Evolutionary conservation across 2,888 invertebrate genomes (phyloP).

Genomic region (Ypsolopha sequella): DNA sequence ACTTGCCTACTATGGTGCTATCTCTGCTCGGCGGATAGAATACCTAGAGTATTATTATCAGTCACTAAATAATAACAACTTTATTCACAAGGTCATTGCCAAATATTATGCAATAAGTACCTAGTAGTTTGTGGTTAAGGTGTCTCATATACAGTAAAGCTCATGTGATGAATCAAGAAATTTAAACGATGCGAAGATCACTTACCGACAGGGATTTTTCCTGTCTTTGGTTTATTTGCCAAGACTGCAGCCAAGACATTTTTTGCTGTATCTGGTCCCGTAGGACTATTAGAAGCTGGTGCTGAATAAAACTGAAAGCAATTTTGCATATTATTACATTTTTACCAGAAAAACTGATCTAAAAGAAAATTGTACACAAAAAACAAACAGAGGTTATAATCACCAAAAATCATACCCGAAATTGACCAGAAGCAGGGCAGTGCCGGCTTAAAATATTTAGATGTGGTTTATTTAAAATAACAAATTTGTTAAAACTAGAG

Average conservation of each 20-base stretch:
- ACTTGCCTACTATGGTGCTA: too few relatives aligned
- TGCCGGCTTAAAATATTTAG: conserved; percentile 37
- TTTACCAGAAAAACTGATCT: neutral
- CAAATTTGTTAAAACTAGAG: conserved; percentile 23
- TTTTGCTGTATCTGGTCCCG: conserved; percentile 47
- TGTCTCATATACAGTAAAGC: neutral
- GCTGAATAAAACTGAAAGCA: conserved; percentile 45
- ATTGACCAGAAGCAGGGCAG: conserved; percentile 42
- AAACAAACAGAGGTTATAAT: conserved; percentile 3
- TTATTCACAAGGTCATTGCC: conserved; percentile 7
- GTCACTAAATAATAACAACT: conserved; percentile 11
- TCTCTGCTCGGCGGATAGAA: neutral
- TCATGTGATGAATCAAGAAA: neutral
- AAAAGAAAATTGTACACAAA: conserved; percentile 6
- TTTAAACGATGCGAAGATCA: conserved; percentile 5
- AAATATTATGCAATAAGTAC: neutral
- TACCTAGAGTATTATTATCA: too few relatives aligned
- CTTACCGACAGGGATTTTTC: conserved; percentile 66
- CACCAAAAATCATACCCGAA: conserved; percentile 33
- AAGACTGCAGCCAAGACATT: conserved; percentile 63
- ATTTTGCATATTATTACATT: neutral
- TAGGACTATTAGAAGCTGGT: conserved; percentile 25
- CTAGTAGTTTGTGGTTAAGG: neutral
- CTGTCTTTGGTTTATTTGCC: conserved; percentile 60
- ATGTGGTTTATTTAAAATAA: conserved; percentile 41